phyloP scores from a whole-genome alignment of 2,888 invertebrate species.

The Cacoxenus indagator region DNA sequence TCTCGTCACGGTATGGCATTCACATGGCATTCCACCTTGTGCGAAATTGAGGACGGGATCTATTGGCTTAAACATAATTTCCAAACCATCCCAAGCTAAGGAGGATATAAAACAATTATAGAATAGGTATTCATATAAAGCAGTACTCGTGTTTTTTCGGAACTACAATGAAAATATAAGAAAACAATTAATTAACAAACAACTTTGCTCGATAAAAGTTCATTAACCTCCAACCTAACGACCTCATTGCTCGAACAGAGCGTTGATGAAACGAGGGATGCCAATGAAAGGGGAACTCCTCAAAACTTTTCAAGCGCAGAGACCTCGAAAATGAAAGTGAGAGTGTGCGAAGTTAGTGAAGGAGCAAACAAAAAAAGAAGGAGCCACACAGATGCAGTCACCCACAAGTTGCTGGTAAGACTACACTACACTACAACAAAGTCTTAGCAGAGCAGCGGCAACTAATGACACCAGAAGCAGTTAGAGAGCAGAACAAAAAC shows the following conservation, averaged over 20 bases:
- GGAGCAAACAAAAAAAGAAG: neutral
- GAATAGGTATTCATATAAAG: too few relatives aligned
- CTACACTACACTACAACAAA: neutral
- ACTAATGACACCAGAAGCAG: constrained; percentile 13
- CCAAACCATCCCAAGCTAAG: too few relatives aligned
- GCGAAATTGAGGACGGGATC: too few relatives aligned
- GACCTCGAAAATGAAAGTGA: constrained; percentile 20
- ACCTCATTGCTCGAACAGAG: constrained; percentile 7
- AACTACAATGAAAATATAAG: neutral
- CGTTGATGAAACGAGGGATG: too few relatives aligned
- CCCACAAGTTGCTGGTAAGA: neutral
- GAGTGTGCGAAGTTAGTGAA: constrained; percentile 10
- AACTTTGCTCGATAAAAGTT: neutral
- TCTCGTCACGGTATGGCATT: too few relatives aligned
- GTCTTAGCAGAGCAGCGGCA: neutral
- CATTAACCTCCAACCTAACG: constrained; percentile 5
- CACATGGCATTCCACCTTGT: too few relatives aligned
- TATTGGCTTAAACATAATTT: too few relatives aligned
- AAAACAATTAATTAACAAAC: constrained; percentile 12
- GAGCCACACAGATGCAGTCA: neutral
- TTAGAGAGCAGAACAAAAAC: neutral
- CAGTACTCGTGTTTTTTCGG: too few relatives aligned
- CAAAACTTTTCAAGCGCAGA: constrained; percentile 20
- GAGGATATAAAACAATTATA: too few relatives aligned
- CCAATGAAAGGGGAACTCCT: neutral